Base-by-base conservation (phyloP, 2,888 invertebrate genomes). In the Hirtodrosophila duncani region DNA sequence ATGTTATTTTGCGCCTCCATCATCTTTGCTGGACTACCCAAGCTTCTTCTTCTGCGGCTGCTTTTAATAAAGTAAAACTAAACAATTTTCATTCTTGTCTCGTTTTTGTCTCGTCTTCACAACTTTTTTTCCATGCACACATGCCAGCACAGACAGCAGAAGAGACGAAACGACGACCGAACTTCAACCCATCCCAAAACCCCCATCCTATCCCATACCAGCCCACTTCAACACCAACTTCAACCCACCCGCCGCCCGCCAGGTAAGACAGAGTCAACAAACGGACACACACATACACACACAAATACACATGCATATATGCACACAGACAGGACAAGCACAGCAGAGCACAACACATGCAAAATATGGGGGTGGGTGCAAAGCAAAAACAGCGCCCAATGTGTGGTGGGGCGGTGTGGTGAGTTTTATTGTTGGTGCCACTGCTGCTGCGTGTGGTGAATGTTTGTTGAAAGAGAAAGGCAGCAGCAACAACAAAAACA, bases 1-100 rank as follows among this genome's bases (percentile, higher is more conserved):
- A 61, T 45, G 43, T 30, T 31, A 21, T 41, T 38, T 31, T 33
- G 8, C 26, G 10, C 3, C 26, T 6, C 8, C 8, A 3, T 3
- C 26, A 26, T 3, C 26, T 9, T 3, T 26, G 26, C 26, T 9
- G 9, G 26, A 26, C 6, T 3, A 26, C 5, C 37, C 20, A n/a
- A 38, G 51, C 45, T 39, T 31, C 39, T 59, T 41, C 31, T 33
- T 49, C 23, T 36, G 38, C 50, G 55, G 61, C 57, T 49, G 51
- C 39, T 72, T 81, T 79, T 81, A 80, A 78, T 82, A 63, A 80
- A 82, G 67, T 77, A 78, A 82, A n/a, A 72, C 82, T 78, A 71
- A 80, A 77, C 75, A 81, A 72, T 68, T 72, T 81, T 82, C 79
- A 81, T 82, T 78, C 75, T 74, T 79, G 82, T 80, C 78, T 67